Percentiles rank a stretch among this genome's conserved stretches.
Conservation (phyloP, 2,113 vertebrate species). For the Fulica atra region DNA sequence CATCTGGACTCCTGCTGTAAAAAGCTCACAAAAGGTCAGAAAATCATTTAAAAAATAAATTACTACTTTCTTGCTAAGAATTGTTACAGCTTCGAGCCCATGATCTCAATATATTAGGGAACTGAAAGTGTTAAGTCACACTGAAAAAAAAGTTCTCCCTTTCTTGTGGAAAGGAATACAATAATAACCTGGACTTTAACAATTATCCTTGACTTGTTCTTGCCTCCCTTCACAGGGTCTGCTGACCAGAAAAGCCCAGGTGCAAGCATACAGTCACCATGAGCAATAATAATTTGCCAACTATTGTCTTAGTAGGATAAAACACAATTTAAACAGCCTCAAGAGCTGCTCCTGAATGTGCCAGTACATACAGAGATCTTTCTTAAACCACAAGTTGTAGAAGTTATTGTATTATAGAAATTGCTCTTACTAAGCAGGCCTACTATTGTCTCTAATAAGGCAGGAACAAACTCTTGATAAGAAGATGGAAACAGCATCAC, state of each 20-base stretch:
- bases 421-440: background rate
- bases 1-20: background rate
- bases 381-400: background rate
- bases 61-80: background rate
- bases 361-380: rapidly evolving
- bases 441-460: background rate
- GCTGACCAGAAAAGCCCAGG: background rate
- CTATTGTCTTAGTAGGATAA: background rate
- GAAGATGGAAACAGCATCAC: background rate
- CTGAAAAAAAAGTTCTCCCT: background rate
- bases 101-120: background rate
- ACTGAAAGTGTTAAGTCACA: background rate
- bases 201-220: background rate
- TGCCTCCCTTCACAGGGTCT: background rate
- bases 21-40: background rate
- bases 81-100: background rate
- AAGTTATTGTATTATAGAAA: background rate
- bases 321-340: background rate
- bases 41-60: background rate
- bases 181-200: background rate
- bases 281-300: background rate
- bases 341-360: background rate
- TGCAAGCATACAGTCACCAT: rapidly evolving
- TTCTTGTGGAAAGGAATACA: background rate
- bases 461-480: background rate